A percentile compares a stretch with the other conserved stretches of the same genome.
Evolutionary conservation across 2,888 invertebrate species (phyloP).

Genomic region (Andrena fulva): DNA sequence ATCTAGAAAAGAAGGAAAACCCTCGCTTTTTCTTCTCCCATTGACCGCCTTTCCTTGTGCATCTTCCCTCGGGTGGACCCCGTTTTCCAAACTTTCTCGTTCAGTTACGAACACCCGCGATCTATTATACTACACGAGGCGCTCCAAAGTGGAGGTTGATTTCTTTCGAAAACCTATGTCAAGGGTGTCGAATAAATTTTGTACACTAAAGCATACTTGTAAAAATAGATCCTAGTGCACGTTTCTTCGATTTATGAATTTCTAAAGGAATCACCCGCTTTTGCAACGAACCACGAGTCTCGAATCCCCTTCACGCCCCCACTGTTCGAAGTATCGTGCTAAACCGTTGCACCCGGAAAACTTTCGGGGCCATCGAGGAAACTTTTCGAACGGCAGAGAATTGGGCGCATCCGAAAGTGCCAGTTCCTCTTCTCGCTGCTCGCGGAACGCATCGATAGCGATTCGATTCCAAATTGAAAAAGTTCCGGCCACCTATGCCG

Average conservation of each 20-base stretch:
- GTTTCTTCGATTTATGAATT: background rate
- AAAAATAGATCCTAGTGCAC: too few species aligned
- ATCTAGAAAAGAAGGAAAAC: conserved; percentile 4
- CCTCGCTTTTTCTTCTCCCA: background rate
- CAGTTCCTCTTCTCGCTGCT: background rate
- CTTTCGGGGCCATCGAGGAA: background rate
- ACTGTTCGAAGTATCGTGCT: background rate
- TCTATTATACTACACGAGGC: too few species aligned
- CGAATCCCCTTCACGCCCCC: background rate
- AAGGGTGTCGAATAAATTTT: too few species aligned
- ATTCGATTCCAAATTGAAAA: conserved; percentile 21
- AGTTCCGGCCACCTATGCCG: conserved; percentile 9
- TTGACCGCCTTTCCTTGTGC: background rate
- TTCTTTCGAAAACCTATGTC: too few species aligned
- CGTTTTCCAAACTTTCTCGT: background rate
- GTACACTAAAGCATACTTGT: too few species aligned
- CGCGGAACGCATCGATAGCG: conserved; percentile 21
- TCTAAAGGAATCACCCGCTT: background rate
- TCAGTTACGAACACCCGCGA: background rate
- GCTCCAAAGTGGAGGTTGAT: too few species aligned
- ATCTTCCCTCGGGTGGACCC: background rate
- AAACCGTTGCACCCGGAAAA: conserved; percentile 10
- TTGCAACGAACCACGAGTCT: background rate
- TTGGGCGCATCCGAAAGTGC: conserved; percentile 1
- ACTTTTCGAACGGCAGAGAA: conserved; percentile 25